Conservation (phyloP, 2,888 invertebrate genomes). For the Pegoplata infirma region DNA sequence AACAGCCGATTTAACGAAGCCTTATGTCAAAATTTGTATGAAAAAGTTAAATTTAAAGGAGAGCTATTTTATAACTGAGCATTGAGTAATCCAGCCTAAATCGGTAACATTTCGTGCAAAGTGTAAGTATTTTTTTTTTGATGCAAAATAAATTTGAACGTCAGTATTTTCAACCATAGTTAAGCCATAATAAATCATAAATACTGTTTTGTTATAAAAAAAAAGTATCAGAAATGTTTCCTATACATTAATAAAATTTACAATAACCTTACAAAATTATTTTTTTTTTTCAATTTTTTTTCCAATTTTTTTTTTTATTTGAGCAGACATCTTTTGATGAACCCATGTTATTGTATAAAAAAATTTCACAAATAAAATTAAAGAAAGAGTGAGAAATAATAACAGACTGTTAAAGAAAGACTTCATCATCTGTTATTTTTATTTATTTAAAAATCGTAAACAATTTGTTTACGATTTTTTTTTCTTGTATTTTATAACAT, state of each 20-base stretch:
- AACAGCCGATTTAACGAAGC: too few relatives aligned
- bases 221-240: neutral
- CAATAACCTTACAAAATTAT: neutral
- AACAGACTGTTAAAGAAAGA: neutral
- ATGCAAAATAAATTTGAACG: too few relatives aligned
- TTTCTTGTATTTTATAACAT: too few relatives aligned
- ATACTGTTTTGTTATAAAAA: neutral
- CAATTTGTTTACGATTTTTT: slow-evolving; percentile 4
- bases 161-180: neutral
- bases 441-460: neutral
- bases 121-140: too few relatives aligned
- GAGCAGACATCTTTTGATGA: neutral
- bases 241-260: slow-evolving; percentile 4
- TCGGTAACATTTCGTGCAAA: too few relatives aligned
- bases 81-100: too few relatives aligned
- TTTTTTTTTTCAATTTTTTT: too few relatives aligned
- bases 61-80: too few relatives aligned
- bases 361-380: too few relatives aligned
- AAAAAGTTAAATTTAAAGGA: too few relatives aligned
- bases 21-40: too few relatives aligned
- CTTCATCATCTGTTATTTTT: slow-evolving; percentile 9
- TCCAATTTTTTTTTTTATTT: too few relatives aligned
- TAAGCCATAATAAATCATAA: slow-evolving; percentile 11
- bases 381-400: neutral
- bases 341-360: neutral